These are phyloP conservation scores for Pterocles orientalis DNA, from an alignment of 2,113 vertebrate genomes.

Conservation along the genomic window DNA sequence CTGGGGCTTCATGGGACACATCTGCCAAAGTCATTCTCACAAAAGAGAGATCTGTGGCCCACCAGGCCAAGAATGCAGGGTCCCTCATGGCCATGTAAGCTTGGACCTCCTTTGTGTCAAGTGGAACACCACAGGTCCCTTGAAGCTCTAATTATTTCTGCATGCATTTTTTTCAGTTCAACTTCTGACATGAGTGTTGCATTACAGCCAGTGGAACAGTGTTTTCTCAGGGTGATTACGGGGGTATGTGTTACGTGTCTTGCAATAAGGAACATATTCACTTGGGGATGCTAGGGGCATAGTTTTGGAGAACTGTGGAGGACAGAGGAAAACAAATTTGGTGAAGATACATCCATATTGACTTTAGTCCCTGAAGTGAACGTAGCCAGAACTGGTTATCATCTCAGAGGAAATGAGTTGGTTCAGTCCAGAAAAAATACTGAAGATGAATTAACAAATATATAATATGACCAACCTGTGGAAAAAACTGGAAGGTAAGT, in stretches of 20 bases:
- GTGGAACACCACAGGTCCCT: not conserved
- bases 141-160: not conserved
- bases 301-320: not conserved
- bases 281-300: not conserved
- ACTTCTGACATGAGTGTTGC: not conserved
- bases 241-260: accelerated
- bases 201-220: not conserved
- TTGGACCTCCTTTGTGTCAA: not conserved
- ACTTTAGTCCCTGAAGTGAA: not conserved
- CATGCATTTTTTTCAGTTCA: not conserved
- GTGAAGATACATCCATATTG: accelerated
- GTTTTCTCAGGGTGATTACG: not conserved
- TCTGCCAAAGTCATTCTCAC: not conserved
- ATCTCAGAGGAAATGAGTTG: not conserved
- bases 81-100: not conserved
- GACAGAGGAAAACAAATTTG: not conserved
- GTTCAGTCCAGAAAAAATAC: not conserved
- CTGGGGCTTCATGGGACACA: not conserved
- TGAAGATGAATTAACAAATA: not conserved
- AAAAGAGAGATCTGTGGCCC: not conserved
- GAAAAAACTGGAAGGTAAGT: not conserved
- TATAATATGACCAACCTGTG: not conserved
- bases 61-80: not conserved
- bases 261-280: not conserved
- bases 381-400: not conserved